These are phyloP conservation scores for Phaethon lepturus DNA, from an alignment of 2,113 vertebrate genomes.

Conservation along the genomic window DNA sequence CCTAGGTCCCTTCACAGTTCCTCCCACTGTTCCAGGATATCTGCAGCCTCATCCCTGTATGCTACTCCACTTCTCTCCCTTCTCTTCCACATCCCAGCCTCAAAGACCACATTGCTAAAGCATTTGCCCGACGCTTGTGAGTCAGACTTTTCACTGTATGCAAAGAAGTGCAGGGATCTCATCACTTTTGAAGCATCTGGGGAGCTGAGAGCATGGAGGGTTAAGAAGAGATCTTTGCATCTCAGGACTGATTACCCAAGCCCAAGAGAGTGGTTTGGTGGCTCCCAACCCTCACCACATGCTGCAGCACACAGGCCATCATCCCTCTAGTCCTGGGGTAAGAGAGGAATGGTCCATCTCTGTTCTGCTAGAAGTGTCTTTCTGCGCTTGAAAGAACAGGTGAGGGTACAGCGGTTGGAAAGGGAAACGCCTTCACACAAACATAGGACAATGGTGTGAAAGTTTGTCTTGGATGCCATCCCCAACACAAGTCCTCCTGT, in stretches of 20 bases:
- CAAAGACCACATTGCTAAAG: not conserved
- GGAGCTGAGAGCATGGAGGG: not conserved
- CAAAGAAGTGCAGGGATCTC: not conserved
- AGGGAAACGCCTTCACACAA: not conserved
- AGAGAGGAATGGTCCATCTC: not conserved
- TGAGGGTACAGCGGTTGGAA: not conserved
- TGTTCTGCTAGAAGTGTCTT: not conserved
- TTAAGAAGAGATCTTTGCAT: not conserved
- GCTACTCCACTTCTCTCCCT: not conserved
- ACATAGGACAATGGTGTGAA: not conserved
- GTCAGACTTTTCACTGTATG: not conserved
- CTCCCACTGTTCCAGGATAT: accelerated
- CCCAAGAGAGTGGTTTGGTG: not conserved
- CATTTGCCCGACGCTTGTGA: not conserved
- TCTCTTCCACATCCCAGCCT: not conserved
- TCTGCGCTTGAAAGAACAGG: not conserved
- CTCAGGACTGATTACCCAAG: not conserved
- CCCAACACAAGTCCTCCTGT: not conserved
- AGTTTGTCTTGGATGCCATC: not conserved
- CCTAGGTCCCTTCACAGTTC: not conserved
- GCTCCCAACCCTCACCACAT: not conserved
- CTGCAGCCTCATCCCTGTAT: not conserved
- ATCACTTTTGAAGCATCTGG: not conserved
- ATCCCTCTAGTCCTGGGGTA: not conserved
- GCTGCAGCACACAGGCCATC: not conserved